Evolutionary conservation across 92 coral and sea anemone species (phyloP), one percentile per base, ranked within the genome.

Genomic region (Palythoa grandis): DNA sequence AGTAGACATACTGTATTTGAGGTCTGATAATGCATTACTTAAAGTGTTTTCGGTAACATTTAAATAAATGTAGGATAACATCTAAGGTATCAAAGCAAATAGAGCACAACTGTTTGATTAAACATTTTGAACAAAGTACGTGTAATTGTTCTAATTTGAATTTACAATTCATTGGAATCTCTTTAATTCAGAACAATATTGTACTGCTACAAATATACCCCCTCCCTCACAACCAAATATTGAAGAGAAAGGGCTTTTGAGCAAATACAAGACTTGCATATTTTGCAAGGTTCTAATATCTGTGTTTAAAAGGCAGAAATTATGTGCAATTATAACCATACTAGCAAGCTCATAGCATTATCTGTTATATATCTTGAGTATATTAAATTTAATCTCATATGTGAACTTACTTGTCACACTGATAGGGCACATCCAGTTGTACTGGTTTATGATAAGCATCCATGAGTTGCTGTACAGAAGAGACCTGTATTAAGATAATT

Each of bases 351-450:
- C 35, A 1, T 29, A 29, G 60, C 60, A 54, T 54, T 54, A 54
- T 54, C 60, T 54, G 3, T 11, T 11, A n/a, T n/a, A n/a, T n/a
- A n/a, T n/a, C n/a, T n/a, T n/a, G n/a, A n/a, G 60, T 54, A 54
- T 54, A 54, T 54, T 54, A 9, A 54, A 16, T 54, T 54, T 54
- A 54, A 54, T 54, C 60, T 54, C 80, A 85, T 53, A 54, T 23
- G 72, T 85, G 19, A 54, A 75, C 88, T 56, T 74, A 87, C 76
- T 75, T 88, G 78, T 82, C 66, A 82, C 90, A 88, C 80, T 56
- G 82, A 67, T 87, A 87, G 23, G 86, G 86, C 78, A 71, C 61
- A 70, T 87, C 86, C 86, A 87, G 78, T 72, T 87, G 90, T 77
- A 77, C 71, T 47, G 89, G 89, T 74, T 85, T 57, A 79, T 79